These are phyloP conservation scores for Drosophila neotestacea DNA, from an alignment of 2,888 invertebrate genomes.

Conservation along the genomic window DNA sequence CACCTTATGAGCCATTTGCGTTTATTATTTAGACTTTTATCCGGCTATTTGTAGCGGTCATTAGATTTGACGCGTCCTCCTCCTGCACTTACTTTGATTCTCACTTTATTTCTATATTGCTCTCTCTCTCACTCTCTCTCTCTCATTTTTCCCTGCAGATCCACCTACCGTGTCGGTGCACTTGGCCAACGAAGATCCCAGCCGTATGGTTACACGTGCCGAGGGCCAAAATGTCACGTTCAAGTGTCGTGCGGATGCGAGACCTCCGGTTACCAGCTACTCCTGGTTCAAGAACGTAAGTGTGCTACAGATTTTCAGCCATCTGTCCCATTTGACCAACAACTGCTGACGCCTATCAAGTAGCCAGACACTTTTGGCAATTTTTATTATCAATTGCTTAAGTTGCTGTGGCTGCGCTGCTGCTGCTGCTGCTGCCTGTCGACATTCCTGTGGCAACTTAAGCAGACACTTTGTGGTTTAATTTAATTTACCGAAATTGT, in stretches of 20 bases:
- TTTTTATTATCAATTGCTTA: slow-evolving; percentile 74
- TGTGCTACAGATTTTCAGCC: slow-evolving; percentile 60
- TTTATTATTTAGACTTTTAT: slow-evolving; percentile 83
- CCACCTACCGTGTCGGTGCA: slow-evolving; percentile 91
- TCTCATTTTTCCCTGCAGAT: slow-evolving; percentile 87
- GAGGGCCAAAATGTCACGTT: slow-evolving; percentile 93
- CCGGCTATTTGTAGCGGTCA: slow-evolving; percentile 80
- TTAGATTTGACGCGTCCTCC: slow-evolving; percentile 70
- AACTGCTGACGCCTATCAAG: slow-evolving; percentile 67
- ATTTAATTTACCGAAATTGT: slow-evolving; percentile 73
- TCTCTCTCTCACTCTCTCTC: neutral
- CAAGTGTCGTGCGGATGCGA: slow-evolving; percentile 91
- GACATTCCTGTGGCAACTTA: slow-evolving; percentile 67
- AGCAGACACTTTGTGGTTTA: slow-evolving; percentile 78
- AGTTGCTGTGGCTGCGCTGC: neutral
- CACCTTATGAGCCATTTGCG: slow-evolving; percentile 81
- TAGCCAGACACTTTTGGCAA: slow-evolving; percentile 56
- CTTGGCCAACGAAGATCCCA: slow-evolving; percentile 88
- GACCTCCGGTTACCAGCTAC: slow-evolving; percentile 90
- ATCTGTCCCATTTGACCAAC: slow-evolving; percentile 3
- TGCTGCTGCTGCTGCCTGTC: slow-evolving; percentile 21
- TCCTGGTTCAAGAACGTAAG: slow-evolving; percentile 94
- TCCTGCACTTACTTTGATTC: slow-evolving; percentile 33
- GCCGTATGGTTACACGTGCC: slow-evolving; percentile 86
- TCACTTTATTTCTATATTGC: slow-evolving; percentile 17